Percentiles rank a stretch among this genome's conserved stretches.
Evolutionary conservation across 1,140 invertebrate genomes (phyloP).

Genomic region (Leptoteleia sp.): DNA sequence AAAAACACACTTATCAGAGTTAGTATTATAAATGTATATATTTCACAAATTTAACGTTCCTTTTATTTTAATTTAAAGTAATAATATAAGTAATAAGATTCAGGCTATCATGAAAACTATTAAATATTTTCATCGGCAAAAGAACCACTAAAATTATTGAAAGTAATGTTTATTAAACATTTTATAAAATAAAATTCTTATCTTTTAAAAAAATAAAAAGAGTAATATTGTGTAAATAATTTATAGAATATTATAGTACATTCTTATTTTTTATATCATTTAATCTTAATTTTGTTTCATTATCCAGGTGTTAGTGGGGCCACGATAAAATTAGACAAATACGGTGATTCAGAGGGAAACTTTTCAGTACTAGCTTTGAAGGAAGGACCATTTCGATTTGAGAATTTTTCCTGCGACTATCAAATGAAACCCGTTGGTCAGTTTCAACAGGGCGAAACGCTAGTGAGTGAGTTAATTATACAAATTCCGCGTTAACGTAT

Average conservation of each 20-base stretch:
- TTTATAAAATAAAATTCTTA: too few relatives aligned
- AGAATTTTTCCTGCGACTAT: constrained; percentile 86
- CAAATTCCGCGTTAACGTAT: constrained; percentile 36
- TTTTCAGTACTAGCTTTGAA: constrained; percentile 95
- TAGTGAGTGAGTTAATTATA: constrained; percentile 86
- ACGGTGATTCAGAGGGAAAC: constrained; percentile 97
- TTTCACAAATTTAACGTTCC: too few relatives aligned
- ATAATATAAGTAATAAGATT: not conserved
- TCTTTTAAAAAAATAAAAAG: too few relatives aligned
- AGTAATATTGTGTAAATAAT: too few relatives aligned
- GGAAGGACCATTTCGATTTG: constrained; percentile 76
- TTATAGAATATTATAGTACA: too few relatives aligned
- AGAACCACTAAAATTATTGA: too few relatives aligned
- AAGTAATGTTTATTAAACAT: too few relatives aligned
- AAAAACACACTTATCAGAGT: constrained; percentile 90
- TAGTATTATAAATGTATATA: too few relatives aligned
- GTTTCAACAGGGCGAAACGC: constrained; percentile 88
- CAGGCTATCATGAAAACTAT: too few relatives aligned
- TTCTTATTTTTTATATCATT: not conserved
- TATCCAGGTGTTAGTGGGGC: constrained; percentile 93
- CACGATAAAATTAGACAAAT: constrained; percentile 92
- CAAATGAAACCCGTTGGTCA: constrained; percentile 91
- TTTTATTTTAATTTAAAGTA: not conserved
- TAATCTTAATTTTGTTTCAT: constrained; percentile 23
- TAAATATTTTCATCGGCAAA: too few relatives aligned